A percentile compares a stretch with the other conserved stretches of the same genome.
Evolutionary conservation across 2,113 vertebrate species (phyloP).

Genomic region (Donacobius atricapilla): DNA sequence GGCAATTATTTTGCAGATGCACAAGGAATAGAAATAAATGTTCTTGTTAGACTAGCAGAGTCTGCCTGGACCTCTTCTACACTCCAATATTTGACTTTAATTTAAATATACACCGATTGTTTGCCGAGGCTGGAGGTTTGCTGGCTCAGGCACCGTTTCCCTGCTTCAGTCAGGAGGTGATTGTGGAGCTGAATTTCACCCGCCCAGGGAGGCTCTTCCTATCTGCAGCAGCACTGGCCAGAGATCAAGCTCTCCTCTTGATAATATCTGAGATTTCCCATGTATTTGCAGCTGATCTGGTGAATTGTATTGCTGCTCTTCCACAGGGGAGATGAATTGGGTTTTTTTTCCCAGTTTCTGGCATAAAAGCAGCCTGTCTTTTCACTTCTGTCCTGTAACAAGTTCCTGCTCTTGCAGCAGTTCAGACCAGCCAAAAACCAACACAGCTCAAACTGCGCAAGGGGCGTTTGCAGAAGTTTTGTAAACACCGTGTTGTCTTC

Average conservation of each 20-base stretch:
- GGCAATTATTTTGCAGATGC: constrained; percentile 30
- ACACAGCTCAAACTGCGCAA: not conserved
- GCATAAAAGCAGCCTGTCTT: not conserved
- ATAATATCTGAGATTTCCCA: not conserved
- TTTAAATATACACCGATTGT: constrained; percentile 3
- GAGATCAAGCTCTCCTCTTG: not conserved
- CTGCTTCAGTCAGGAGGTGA: not conserved
- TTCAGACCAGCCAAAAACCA: not conserved
- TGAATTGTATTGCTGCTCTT: not conserved
- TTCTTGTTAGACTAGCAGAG: constrained; percentile 25
- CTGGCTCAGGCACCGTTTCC: not conserved
- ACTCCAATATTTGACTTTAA: constrained; percentile 51
- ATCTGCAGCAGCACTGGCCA: not conserved
- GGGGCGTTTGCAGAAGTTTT: not conserved
- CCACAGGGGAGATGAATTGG: not conserved
- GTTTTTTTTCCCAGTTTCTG: not conserved
- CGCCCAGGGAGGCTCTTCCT: not conserved
- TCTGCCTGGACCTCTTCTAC: not conserved
- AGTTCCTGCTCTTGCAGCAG: not conserved
- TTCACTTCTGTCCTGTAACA: not conserved
- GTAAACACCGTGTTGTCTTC: not conserved
- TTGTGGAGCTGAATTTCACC: not conserved
- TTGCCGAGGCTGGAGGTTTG: not conserved
- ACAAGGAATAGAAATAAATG: constrained; percentile 42
- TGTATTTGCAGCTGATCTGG: not conserved